Evolutionary conservation across 64 coral and sea anemone genomes (phyloP).

Genomic region (Porites lutea): DNA sequence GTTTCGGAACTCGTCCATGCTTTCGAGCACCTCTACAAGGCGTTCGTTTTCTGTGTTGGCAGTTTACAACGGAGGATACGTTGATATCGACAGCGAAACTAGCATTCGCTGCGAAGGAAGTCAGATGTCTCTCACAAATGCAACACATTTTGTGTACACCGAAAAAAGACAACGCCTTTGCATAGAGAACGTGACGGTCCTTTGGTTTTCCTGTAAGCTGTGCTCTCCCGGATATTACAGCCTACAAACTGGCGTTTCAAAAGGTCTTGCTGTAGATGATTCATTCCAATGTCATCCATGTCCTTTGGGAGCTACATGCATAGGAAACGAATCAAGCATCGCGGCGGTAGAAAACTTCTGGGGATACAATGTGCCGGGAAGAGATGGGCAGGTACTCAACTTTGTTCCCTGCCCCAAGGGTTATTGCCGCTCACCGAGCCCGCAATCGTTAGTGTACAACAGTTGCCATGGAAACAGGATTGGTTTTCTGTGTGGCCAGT

Average conservation of each 20-base stretch:
- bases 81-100: conserved; percentile 43
- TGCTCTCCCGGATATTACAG: conserved; percentile 70
- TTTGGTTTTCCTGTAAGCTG: conserved; percentile 39
- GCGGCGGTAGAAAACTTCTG: too few species aligned
- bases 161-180: conserved; percentile 17
- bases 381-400: too few species aligned
- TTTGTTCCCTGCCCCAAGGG: too few species aligned
- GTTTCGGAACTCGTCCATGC: conserved; percentile 47
- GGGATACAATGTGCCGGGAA: too few species aligned
- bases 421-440: too few species aligned
- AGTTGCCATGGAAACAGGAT: conserved; percentile 66
- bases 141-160: conserved; percentile 3
- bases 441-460: conserved; percentile 33
- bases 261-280: conserved; percentile 11
- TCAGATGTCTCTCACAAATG: conserved; percentile 37
- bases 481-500: conserved; percentile 66
- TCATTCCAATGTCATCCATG: conserved; percentile 30
- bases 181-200: conserved; percentile 23
- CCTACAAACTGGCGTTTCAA: conserved; percentile 48
- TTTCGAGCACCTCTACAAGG: neutral
- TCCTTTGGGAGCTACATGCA: conserved; percentile 74
- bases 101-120: conserved; percentile 46
- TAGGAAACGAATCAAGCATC: neutral
- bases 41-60: neutral
- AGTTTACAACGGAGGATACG: conserved; percentile 37